Evolutionary conservation across 2,797 vertebrate species (phyloP), one percentile per base, ranked within the genome.

Genomic region (Vespertilio murinus): DNA sequence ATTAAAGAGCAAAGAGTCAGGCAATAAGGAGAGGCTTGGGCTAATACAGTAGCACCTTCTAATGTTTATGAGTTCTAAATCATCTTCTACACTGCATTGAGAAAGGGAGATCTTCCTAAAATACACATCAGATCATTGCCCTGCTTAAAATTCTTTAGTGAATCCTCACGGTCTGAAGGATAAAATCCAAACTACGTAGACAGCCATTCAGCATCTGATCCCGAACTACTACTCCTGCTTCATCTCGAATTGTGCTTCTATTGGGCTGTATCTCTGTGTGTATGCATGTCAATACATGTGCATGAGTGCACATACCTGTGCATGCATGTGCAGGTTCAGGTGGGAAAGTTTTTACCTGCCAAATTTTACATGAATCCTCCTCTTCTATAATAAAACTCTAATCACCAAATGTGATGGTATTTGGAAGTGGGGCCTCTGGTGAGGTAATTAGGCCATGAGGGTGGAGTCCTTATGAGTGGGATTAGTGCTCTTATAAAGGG

Each of bases 81-180:
- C 64, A 92, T 42, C 69, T 70, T 38, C 14, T 13, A 88, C 14
- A 16, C 12, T 33, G 23, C 13, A 28, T 61, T 96, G 56, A 95
- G 45, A 85, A 75, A 81, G 47, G 11, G 18, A 80, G 9, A 52
- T 17, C 12, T 87, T 90, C 84, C 22, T 84, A 74, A 87, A 91
- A 91, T 22, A 17, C 17, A 38, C 7, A 35, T 35, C 61, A 49
- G 38, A 56, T 35, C 16, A 30, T 16, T 93, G 13, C 79, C 9
- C 56, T 70, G 16, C 40, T 92, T 87, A 83, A 56, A 93, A 90
- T 78, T 47, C 9, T 90, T 90, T 71, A 83, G 30, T 33, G 56
- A 83, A 33, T 25, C 6, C 16, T 33, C 23, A 40, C 2, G 17
- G 20, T 28, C 30, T 69, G 9, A 47, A 88, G 79, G 42, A 70